A percentile compares a stretch with the other conserved stretches of the same genome.
These are phyloP conservation scores for Eciton burchellii DNA, from an alignment of 1,140 invertebrate species.

Conservation along the genomic window DNA sequence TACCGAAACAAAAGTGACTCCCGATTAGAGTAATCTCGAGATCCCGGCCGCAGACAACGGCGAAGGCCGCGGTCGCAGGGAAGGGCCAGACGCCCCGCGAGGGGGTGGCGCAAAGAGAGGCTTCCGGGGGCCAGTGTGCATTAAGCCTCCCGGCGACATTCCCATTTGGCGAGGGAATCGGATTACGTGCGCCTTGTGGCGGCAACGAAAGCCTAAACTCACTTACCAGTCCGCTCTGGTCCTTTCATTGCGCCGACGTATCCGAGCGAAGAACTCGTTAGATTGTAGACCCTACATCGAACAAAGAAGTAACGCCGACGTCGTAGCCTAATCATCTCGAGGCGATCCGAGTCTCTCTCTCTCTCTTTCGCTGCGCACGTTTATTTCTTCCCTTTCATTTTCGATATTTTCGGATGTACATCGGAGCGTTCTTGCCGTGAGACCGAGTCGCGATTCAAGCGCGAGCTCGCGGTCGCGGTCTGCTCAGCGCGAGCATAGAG, in stretches of 20 bases:
- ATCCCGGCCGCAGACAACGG: slow-evolving; percentile 56
- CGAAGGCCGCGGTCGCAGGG: too few species aligned
- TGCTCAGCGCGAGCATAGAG: too few species aligned
- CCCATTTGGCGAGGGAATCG: slow-evolving; percentile 63
- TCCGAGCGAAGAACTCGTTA: slow-evolving; percentile 16
- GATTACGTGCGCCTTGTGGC: slow-evolving; percentile 60
- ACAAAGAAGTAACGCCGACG: background rate
- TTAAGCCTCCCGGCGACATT: slow-evolving; percentile 58
- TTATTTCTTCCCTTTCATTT: too few species aligned
- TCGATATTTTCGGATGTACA: too few species aligned
- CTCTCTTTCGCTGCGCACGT: too few species aligned
- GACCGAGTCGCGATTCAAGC: too few species aligned
- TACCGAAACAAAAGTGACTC: slow-evolving; percentile 52
- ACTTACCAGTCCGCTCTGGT: slow-evolving; percentile 33
- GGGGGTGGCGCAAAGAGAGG: slow-evolving; percentile 45
- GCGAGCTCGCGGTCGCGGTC: too few species aligned
- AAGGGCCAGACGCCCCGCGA: too few species aligned
- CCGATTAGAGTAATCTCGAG: slow-evolving; percentile 56
- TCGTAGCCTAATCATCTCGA: slow-evolving; percentile 4
- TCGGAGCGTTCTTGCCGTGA: too few species aligned
- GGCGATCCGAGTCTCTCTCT: too few species aligned
- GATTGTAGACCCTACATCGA: slow-evolving; percentile 11
- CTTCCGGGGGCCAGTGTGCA: slow-evolving; percentile 43
- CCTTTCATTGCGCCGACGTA: slow-evolving; percentile 45
- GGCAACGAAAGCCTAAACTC: slow-evolving; percentile 63